Evolutionary conservation across 2,113 vertebrate species (phyloP).

Genomic region (Lophura nycthemera): DNA sequence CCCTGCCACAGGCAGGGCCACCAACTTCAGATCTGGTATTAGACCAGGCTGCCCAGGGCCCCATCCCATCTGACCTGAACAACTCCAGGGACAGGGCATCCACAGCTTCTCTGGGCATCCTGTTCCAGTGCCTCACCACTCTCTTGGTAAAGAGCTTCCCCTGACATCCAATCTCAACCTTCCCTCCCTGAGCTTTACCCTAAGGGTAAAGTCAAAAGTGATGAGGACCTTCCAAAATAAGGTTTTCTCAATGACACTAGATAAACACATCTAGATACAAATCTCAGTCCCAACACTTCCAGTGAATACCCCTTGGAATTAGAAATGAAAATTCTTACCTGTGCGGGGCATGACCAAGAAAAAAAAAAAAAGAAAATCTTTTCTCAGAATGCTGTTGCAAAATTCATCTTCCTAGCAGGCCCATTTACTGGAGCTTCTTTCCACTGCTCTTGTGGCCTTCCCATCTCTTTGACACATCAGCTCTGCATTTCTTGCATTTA

Average conservation of each 20-base stretch:
- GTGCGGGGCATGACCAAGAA: background rate
- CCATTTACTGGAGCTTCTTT: background rate
- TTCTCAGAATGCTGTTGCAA: background rate
- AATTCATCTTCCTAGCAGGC: background rate
- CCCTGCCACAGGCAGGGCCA: too few relatives aligned
- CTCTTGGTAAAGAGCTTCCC: too few relatives aligned
- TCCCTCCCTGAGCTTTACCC: too few relatives aligned
- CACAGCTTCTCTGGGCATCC: too few relatives aligned
- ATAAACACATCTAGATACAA: background rate
- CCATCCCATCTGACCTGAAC: too few relatives aligned
- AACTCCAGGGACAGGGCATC: too few relatives aligned
- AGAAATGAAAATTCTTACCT: background rate
- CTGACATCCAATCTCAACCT: too few relatives aligned
- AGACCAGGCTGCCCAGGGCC: too few relatives aligned
- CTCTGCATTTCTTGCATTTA: background rate
- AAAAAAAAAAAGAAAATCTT: background rate
- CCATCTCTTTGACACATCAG: background rate
- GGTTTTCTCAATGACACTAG: rapidly evolving
- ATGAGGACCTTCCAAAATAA: background rate
- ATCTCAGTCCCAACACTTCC: background rate
- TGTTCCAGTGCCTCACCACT: too few relatives aligned
- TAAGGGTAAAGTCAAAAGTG: background rate
- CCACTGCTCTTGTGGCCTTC: background rate
- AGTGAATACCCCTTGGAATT: background rate
- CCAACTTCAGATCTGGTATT: too few relatives aligned